A percentile compares a stretch with the other conserved stretches of the same genome.
Conservation (phyloP, 2,888 invertebrate species). For the Nomada lathburiana region DNA sequence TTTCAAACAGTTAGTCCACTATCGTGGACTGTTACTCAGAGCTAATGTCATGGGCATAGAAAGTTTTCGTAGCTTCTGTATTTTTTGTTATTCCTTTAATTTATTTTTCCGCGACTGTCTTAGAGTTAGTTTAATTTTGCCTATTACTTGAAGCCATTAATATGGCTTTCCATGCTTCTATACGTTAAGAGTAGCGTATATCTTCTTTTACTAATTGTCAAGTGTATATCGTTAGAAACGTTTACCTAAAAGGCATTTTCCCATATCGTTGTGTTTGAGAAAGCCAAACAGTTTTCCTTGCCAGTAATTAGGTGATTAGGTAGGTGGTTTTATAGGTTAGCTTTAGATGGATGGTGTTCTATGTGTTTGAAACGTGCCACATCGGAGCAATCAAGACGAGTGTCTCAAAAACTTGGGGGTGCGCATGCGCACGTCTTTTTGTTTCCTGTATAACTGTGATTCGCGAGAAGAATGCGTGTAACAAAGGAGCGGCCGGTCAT, state of each 20-base stretch:
- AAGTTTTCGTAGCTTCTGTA: no score
- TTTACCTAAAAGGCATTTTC: no score
- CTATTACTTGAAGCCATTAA: no score
- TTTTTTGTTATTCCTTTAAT: no score
- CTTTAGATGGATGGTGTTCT: background rate
- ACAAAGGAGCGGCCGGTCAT: constrained; percentile 44
- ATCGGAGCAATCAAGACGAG: constrained; percentile 40
- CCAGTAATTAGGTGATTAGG: background rate
- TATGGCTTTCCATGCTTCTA: no score
- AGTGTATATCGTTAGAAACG: no score
- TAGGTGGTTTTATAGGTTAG: constrained; percentile 15
- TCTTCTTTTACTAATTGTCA: constrained; percentile 13
- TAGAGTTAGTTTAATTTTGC: no score
- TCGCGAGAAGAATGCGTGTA: constrained; percentile 43
- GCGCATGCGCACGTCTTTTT: constrained; percentile 51
- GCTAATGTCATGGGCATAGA: no score
- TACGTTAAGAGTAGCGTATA: background rate
- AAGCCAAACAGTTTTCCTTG: background rate
- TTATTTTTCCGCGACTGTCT: no score
- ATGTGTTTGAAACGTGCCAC: constrained; percentile 9
- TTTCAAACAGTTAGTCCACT: no score
- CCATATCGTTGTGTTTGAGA: no score
- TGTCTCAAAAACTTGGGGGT: constrained; percentile 22
- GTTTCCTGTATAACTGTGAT: constrained; percentile 39
- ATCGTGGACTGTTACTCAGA: no score